Base-by-base conservation (phyloP, 2,113 vertebrate genomes). In the Donacobius atricapilla region DNA sequence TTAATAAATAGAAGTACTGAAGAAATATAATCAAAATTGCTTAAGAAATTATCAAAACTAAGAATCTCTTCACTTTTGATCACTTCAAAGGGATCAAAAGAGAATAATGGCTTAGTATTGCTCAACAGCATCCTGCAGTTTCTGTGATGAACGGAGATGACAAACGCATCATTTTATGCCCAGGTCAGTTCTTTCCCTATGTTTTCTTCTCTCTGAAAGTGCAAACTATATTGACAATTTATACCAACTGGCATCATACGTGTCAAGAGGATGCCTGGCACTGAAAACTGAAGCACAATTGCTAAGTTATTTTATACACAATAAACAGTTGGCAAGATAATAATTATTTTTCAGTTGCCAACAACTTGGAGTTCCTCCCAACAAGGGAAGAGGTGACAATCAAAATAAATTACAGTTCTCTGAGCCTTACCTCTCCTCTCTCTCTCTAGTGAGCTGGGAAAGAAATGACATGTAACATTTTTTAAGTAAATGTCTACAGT, bases 21-120 rank as follows among this genome's bases (percentile, higher is more conserved):
- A 79, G 31, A 28, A 91, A 80, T 53, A 72, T 44, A 92, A 91
- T 50, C 16, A 76, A 76, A 87, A 85, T 58, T 66, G 30, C 39
- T 91, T 79, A 81, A 94, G 64, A 65, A 92, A 93, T 93, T 65
- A 83, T 21, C 15, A 79, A 91, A 94, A 86, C 44, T 77, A 44
- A 75, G 87, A 66, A 78, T 47, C 19, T 77, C 37, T 83, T 84
- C 3, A 2, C 20, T 61, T 61, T 61, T 39, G 21, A 80, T 66
- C 33, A 47, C 10, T 83, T 91, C 54, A 58, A 61, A 69, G 19
- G 47, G 4, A 61, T 61, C 37, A 72, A 89, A 76, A 60, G 39
- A 73, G 13, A 93, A 9, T 39, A 83, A 58, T 22, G 12, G 18
- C 21, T 76, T 39, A 66, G 16, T 24, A 24, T 35, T 61, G 30